Conservation (phyloP, 2,888 invertebrate genomes). For the Limulus polyphemus region DNA sequence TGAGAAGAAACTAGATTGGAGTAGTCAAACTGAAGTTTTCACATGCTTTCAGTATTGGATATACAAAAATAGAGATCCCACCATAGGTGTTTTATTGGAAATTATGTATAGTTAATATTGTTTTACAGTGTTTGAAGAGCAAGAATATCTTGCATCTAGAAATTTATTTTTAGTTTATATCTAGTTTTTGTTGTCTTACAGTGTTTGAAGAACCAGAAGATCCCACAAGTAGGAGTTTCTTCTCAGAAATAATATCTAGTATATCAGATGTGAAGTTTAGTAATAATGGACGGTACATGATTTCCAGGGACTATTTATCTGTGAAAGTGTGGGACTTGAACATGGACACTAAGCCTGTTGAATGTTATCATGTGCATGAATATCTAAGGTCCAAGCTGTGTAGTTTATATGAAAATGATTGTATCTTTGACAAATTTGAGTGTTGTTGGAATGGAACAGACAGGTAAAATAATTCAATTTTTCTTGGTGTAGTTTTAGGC, state of each 20-base stretch:
- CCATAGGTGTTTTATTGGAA: too few relatives aligned
- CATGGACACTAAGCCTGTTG: conserved; percentile 97
- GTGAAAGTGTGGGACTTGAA: conserved; percentile 99
- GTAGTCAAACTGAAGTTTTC: too few relatives aligned
- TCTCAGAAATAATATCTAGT: conserved; percentile 98
- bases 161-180: too few relatives aligned
- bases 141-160: too few relatives aligned
- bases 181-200: conserved; percentile 31
- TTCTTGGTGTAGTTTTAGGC: too few relatives aligned
- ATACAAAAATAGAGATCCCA: too few relatives aligned
- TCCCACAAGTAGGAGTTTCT: conserved; percentile 94
- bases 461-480: conserved; percentile 41
- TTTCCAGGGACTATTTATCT: conserved; percentile 96
- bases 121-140: too few relatives aligned
- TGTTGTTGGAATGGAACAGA: conserved; percentile 99
- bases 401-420: conserved; percentile 98
- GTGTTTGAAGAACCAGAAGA: conserved; percentile 99
- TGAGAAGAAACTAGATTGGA: too few relatives aligned
- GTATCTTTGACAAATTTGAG: conserved; percentile 99
- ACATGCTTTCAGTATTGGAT: too few relatives aligned
- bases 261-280: conserved; percentile 99
- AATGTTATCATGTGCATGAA: conserved; percentile 94
- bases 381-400: conserved; percentile 94
- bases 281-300: conserved; percentile 96
- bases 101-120: too few relatives aligned